Conservation (phyloP, 2,113 vertebrate species). For the Microtus richardsoni region DNA sequence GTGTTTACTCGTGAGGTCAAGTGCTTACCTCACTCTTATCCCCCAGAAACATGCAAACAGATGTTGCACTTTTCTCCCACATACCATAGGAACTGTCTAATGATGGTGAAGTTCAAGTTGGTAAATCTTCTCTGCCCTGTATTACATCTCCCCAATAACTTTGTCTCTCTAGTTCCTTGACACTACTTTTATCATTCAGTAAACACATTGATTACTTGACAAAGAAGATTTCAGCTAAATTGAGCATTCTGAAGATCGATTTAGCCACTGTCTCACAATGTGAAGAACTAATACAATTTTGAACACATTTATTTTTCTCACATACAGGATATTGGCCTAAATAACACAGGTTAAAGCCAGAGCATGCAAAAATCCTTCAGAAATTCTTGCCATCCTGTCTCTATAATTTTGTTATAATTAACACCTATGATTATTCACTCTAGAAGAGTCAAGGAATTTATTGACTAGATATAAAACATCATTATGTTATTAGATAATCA, state of each 20-base stretch:
- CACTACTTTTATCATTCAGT: slow-evolving; percentile 71
- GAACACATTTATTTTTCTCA: slow-evolving; percentile 68
- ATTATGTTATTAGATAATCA: slow-evolving; percentile 40
- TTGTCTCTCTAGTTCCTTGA: slow-evolving; percentile 55
- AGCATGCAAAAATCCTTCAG: slow-evolving; percentile 39
- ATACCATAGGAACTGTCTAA: slow-evolving; percentile 59
- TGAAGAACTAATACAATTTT: slow-evolving; percentile 64
- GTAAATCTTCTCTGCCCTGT: slow-evolving; percentile 39
- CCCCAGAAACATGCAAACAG: slow-evolving; percentile 19
- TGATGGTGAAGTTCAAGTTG: slow-evolving; percentile 62
- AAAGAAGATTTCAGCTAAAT: slow-evolving; percentile 70
- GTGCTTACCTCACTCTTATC: slow-evolving; percentile 55
- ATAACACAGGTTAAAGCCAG: slow-evolving; percentile 44
- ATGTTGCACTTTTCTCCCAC: slow-evolving; percentile 37
- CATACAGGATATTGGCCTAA: not conserved
- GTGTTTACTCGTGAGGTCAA: slow-evolving; percentile 51
- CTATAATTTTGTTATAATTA: slow-evolving; percentile 62
- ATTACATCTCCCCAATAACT: slow-evolving; percentile 57
- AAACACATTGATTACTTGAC: slow-evolving; percentile 76
- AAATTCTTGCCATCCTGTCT: slow-evolving; percentile 10
- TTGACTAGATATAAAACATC: slow-evolving; percentile 35
- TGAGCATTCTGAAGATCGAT: slow-evolving; percentile 64
- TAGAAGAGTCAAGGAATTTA: slow-evolving; percentile 42
- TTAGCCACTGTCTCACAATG: slow-evolving; percentile 66
- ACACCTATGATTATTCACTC: not conserved